These are phyloP conservation scores for Eupeodes latifasciatus DNA, from an alignment of 2,888 invertebrate genomes.

Conservation along the genomic window DNA sequence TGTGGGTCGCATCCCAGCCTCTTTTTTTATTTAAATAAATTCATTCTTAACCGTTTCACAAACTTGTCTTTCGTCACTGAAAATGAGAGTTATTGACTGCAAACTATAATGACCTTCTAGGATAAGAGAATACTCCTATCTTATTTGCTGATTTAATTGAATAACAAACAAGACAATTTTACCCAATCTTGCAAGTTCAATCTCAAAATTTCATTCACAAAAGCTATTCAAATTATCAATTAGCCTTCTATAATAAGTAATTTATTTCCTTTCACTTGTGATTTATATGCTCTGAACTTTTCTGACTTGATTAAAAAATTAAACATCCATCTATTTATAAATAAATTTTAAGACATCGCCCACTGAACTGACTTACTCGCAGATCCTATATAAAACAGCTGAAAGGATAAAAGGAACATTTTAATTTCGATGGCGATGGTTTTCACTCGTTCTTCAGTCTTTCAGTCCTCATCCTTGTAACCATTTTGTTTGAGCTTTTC, in stretches of 20 bases:
- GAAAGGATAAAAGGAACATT: not conserved
- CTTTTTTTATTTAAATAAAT: too few species aligned
- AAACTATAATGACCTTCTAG: too few species aligned
- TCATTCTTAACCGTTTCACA: too few species aligned
- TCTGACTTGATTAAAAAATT: constrained; percentile 21
- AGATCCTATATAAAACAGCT: not conserved
- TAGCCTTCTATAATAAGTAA: not conserved
- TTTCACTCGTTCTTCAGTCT: not conserved
- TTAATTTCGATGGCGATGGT: constrained; percentile 8
- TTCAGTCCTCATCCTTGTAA: not conserved
- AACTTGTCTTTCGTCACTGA: too few species aligned
- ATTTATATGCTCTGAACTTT: constrained; percentile 16
- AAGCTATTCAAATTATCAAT: not conserved
- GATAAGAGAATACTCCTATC: too few species aligned
- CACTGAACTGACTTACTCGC: not conserved
- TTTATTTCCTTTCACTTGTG: constrained; percentile 4
- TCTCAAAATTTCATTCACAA: not conserved
- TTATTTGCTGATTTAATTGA: too few species aligned
- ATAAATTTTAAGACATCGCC: not conserved
- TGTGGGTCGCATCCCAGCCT: too few species aligned
- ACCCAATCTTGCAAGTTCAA: too few species aligned
- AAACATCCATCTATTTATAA: not conserved
- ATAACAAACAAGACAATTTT: too few species aligned
- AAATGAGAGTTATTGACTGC: too few species aligned
- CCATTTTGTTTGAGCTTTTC: not conserved